A percentile compares a stretch with the other conserved stretches of the same genome.
phyloP scores from a whole-genome alignment of 2,888 invertebrate genomes.

The Tenthredo mesomela region DNA sequence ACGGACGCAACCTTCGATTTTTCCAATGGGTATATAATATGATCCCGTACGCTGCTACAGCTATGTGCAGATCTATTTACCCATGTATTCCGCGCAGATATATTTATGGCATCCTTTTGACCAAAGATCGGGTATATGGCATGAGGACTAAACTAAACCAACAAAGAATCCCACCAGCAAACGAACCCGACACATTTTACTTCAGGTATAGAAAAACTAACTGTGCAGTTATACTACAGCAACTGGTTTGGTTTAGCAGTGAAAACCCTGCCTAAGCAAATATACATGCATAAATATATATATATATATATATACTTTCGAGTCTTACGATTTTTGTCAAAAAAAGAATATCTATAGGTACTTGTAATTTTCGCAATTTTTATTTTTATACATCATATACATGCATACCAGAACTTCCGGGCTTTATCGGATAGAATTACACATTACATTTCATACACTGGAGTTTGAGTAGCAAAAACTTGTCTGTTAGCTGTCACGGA shows the following conservation, averaged over 20 bases:
- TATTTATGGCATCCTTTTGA: conserved; percentile 3
- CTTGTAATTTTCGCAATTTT: no score
- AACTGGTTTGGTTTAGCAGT: not conserved
- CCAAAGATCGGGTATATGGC: not conserved
- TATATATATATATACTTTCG: no score
- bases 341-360: no score
- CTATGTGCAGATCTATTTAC: not conserved
- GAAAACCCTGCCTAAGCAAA: no score
- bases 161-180: not conserved
- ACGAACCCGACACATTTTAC: not conserved
- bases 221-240: not conserved
- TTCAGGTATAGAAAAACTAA: not conserved
- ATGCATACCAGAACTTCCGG: no score
- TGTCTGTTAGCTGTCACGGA: conserved; percentile 30
- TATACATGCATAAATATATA: no score
- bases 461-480: not conserved
- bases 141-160: not conserved
- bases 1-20: no score
- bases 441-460: not conserved
- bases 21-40: no score
- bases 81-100: not conserved
- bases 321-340: not conserved
- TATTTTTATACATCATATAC: no score
- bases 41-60: not conserved
- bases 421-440: not conserved